Base-by-base conservation (phyloP, 1,140 invertebrate species). In the Pissodes strobi region DNA sequence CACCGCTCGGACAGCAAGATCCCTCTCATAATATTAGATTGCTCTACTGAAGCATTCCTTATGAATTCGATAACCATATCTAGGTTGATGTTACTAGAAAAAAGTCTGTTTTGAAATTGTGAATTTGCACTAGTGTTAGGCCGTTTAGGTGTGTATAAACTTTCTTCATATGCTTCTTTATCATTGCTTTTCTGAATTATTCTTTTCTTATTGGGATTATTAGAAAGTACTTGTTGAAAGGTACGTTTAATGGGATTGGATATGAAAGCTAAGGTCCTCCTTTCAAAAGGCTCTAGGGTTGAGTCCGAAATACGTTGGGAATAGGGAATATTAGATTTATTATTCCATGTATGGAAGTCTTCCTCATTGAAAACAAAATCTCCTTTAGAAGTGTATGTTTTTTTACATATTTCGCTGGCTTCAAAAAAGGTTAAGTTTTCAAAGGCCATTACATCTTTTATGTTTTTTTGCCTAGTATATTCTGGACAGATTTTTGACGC, bases 361-460 rank as follows among this genome's bases (percentile, higher is more conserved):
- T 41, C 19, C 8, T 21, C 6, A 15, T 23, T n/a, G 1, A 5
- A 4, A 9, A 22, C 12, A 25, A 30, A 23, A 8, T 46, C 10
- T 10, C n/a, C 43, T n/a, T 46, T 25, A 17, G 21, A 6, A 10
- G 9, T 0, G 22, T 45, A 27, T 10, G 19, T 9, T 59, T 46
- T 59, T 15, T 21, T 21, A 17, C n/a, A 25, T 10, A 23, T 21
- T 59, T 45, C 23, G 12, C 8, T 23, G n/a, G 22, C 41, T 19
- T 59, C 43, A 59, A 46, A 59, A 23, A 46, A 59, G 13, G 41
- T 27, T 2, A 46, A 18, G n/a, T 59, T 59, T 46, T 59, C 56
- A 17, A 59, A 48, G 5, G 39, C 21, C 56, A 59, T 59, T 3
- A 17, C 9, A 18, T 59, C 22, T 25, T 27, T 59, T 12, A 59